These are phyloP conservation scores for Spinibarbus caldwelli DNA, from an alignment of 2,797 vertebrate species.

Conservation along the genomic window DNA sequence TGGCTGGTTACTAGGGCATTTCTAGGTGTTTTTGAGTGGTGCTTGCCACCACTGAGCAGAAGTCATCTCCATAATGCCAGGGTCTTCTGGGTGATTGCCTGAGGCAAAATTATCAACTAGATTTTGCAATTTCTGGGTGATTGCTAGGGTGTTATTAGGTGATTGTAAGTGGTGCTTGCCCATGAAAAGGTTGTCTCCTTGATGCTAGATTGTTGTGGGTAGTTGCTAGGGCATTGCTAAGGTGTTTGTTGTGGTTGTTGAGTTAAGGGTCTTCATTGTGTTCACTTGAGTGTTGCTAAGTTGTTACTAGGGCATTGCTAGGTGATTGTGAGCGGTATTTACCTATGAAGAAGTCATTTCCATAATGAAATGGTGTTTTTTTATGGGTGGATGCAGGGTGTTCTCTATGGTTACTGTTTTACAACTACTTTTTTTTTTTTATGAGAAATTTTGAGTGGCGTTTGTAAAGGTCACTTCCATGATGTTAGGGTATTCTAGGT, in stretches of 20 bases:
- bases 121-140: neutral
- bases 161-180: neutral
- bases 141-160: neutral
- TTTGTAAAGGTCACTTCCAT: neutral
- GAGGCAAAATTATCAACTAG: neutral
- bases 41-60: too few relatives aligned
- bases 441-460: neutral
- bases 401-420: neutral
- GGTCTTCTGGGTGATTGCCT: neutral
- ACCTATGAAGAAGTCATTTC: neutral
- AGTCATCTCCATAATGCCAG: neutral
- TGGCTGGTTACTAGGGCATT: neutral
- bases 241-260: neutral
- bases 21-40: too few relatives aligned
- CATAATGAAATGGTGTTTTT: neutral
- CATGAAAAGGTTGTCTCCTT: neutral
- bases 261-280: neutral
- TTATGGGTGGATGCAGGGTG: neutral
- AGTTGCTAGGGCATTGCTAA: neutral
- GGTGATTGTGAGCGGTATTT: neutral
- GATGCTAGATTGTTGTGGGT: neutral
- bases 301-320: neutral
- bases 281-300: neutral
- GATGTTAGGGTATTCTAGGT: neutral
- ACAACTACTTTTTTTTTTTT: neutral